Base-by-base conservation (phyloP, 2,888 invertebrate genomes). In the Ophioninae sp. region DNA sequence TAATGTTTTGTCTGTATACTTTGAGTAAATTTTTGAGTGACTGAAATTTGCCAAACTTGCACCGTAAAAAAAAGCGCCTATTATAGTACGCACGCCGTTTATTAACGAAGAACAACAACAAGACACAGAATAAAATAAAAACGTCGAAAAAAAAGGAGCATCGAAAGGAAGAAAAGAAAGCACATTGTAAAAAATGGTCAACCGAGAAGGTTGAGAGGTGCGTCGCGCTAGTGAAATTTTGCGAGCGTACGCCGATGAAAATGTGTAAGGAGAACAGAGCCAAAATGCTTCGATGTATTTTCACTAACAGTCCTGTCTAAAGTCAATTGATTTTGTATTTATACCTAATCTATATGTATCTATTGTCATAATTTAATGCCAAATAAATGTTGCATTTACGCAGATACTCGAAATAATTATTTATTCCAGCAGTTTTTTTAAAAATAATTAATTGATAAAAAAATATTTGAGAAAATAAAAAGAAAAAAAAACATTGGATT, bases 301-400 rank as follows among this genome's bases (percentile, higher is more conserved):
- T 92, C 91, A 92, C 91, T 91, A 30, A 92, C 91, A 90, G 90
- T 92, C 91, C 91, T 92, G 90, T 92, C 91, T 91, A 91, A 91
- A 91, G 92, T 92, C 92, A 92, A 92, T 92, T 92, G 91, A 89
- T 92, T 92, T 92, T 92, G 91, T 92, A 92, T 91, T 89, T 91
- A 91, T 91, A 91, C 87, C 86, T 91, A 92, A 91, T 90, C 90
- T 88, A 89, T 65, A 84, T 91, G 91, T 92, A 92, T 92, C 90
- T 89, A 92, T 90, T 90, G 91, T 91, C 92, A 92, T 92, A 91
- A 91, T 92, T 91, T 91, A 92, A 86, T 92, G 92, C 92, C 91
- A 91, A 92, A 92, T 92, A 92, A 92, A 92, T 92, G 92, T 92
- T 92, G 91, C 89, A 91, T 91, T 92, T 92, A 92, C 90, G 91